phyloP scores from a whole-genome alignment of 2,888 invertebrate species.

The Pristionchus entomophagus region DNA sequence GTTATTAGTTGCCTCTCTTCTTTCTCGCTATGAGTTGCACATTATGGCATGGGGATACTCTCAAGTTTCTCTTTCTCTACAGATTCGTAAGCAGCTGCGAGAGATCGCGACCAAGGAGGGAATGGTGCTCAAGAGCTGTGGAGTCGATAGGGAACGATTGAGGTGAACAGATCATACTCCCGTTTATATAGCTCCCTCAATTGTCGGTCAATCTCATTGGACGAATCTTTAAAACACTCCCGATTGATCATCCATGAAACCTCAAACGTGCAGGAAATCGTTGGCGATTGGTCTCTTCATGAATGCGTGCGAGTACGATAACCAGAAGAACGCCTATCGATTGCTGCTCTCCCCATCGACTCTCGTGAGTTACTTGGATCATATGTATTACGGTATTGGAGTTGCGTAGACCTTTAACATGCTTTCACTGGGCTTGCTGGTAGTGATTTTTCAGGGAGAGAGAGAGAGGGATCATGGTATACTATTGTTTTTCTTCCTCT shows the following conservation, averaged over 20 bases:
- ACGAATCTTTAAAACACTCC: not conserved
- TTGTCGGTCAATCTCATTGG: no score
- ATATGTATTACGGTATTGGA: no score
- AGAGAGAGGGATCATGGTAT: no score
- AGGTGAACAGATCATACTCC: conserved; percentile 51
- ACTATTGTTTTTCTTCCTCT: no score
- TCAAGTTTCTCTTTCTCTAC: not conserved
- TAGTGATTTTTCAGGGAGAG: no score
- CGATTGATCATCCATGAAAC: no score
- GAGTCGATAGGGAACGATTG: conserved; percentile 54
- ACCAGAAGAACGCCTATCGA: conserved; percentile 64
- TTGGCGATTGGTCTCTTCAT: conserved; percentile 67
- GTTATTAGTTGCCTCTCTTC: no score
- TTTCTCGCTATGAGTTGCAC: no score
- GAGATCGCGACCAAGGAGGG: conserved; percentile 54
- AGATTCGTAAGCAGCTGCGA: conserved; percentile 63
- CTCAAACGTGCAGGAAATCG: conserved; percentile 59
- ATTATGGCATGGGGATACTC: not conserved
- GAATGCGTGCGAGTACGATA: conserved; percentile 70
- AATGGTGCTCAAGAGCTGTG: conserved; percentile 55
- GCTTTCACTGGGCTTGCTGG: no score
- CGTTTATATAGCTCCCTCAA: no score
- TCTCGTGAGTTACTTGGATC: conserved; percentile 21
- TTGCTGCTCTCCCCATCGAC: conserved; percentile 62
- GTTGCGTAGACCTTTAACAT: not conserved